Evolutionary conservation across 2,888 invertebrate species (phyloP).

Genomic region (Eurois occulta): DNA sequence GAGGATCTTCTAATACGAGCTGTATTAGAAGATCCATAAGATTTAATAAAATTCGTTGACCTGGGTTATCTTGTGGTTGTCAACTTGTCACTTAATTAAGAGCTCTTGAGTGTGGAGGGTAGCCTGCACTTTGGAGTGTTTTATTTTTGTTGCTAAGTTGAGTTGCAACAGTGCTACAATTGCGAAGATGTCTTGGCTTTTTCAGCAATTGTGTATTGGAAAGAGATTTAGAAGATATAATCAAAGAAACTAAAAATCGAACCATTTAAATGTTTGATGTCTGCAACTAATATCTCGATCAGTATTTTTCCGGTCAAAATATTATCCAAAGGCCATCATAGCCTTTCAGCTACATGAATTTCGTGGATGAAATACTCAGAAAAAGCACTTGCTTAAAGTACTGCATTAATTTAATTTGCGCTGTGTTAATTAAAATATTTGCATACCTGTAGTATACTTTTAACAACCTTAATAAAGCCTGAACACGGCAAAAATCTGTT

Average conservation of each 20-base stretch:
- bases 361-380: not conserved
- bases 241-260: not conserved
- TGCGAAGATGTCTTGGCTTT: not conserved
- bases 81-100: constrained; percentile 72
- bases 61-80: constrained; percentile 71
- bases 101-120: constrained; percentile 49
- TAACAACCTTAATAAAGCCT: constrained; percentile 48
- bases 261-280: not conserved
- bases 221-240: not conserved
- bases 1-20: not conserved
- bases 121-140: not conserved
- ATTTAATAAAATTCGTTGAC: constrained; percentile 72
- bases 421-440: constrained; percentile 56
- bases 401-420: constrained; percentile 19
- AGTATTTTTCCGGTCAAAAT: not conserved
- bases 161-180: not conserved
- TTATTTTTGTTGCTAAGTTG: constrained; percentile 27
- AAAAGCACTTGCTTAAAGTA: not conserved
- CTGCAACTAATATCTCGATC: not conserved
- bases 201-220: not conserved
- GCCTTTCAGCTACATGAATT: not conserved
- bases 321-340: too few relatives aligned
- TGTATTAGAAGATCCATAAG: not conserved
- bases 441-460: constrained; percentile 43
- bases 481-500: constrained; percentile 51